These are phyloP conservation scores for Diabrotica undecimpunctata DNA, from an alignment of 1,140 invertebrate species.

Conservation along the genomic window DNA sequence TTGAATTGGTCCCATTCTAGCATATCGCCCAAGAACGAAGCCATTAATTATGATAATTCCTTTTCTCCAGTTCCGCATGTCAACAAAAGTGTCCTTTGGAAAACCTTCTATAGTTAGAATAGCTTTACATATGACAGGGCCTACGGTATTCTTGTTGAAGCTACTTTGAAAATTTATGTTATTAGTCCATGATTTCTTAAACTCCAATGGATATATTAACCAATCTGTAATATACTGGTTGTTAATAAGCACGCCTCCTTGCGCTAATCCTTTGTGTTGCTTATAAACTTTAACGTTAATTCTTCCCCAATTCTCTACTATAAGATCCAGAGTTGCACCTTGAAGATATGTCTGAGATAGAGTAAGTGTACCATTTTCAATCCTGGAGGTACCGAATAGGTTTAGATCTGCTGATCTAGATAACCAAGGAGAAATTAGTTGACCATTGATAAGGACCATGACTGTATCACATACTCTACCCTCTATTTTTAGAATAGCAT, in stretches of 20 bases:
- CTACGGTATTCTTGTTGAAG: slow-evolving; percentile 17
- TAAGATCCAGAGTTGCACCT: slow-evolving; percentile 12
- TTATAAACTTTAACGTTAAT: slow-evolving; percentile 23
- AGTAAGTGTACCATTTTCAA: slow-evolving; percentile 36
- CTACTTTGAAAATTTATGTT: slow-evolving; percentile 27
- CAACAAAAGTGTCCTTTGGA: slow-evolving; percentile 40
- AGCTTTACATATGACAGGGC: slow-evolving; percentile 43
- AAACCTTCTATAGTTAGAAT: slow-evolving; percentile 28
- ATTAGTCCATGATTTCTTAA: slow-evolving; percentile 47
- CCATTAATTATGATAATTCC: slow-evolving; percentile 64
- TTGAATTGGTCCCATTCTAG: slow-evolving; percentile 54
- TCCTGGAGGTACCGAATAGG: slow-evolving; percentile 50
- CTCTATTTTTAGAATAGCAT: slow-evolving; percentile 44
- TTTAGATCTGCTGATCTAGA: slow-evolving; percentile 37
- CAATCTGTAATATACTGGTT: slow-evolving; percentile 46
- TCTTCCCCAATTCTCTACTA: slow-evolving; percentile 15
- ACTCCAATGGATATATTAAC: slow-evolving; percentile 53
- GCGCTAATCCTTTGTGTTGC: slow-evolving; percentile 53
- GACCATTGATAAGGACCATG: slow-evolving; percentile 50
- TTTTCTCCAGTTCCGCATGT: slow-evolving; percentile 51
- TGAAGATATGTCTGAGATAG: background rate
- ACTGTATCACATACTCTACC: slow-evolving; percentile 53
- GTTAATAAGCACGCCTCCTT: slow-evolving; percentile 48
- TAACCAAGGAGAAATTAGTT: slow-evolving; percentile 43
- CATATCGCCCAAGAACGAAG: slow-evolving; percentile 61